Base-by-base conservation (phyloP, 92 coral and sea anemone species). In the Paramuricea clavata region DNA sequence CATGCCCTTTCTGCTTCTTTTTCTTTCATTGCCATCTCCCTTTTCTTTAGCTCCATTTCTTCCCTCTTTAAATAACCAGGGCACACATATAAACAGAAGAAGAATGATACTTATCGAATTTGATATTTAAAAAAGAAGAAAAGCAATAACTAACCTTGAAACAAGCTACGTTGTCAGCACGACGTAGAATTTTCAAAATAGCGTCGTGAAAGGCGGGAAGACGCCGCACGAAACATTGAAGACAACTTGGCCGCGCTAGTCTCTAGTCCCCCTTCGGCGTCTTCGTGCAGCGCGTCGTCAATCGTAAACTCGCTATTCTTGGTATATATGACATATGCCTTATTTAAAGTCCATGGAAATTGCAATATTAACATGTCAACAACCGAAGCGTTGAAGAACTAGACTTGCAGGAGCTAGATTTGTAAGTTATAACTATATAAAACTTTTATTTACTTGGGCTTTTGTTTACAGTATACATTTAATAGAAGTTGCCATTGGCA, bases 1-100 rank as follows among this genome's bases (percentile, higher is more conserved):
- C 3, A 57, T 57, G 67, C 67, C 6, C 9, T 65, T n/a, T 13
- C 73, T 1, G 26, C 75, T 69, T 69, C 44, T 44, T 69, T 33
- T 69, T 69, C 75, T 69, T 39, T 69, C 0, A 69, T 69, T 30
- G 74, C 75, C 75, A 69, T 69, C 43, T 69, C 49, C 44, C 44
- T 69, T 33, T 69, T 69, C 44, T 30, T 69, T 26, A 69, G 30
- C 26, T 69, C 75, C 5, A 69, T 68, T 36, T 68, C 74, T 68
- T 68, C 41, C 16, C 42, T 68, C 74, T 26, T 68, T 32, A 68
- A 68, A n/a, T 65, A 9, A 23, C 52, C 31, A 9, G 69, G 35
- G 13, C 26, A 19, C 11, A 16, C 30, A 6, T 3, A 19, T 61
- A 61, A 25, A 13, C 69, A 61, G 16, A 61, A 61, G 5, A 19